Evolutionary conservation across 92 coral and sea anemone genomes (phyloP).

Genomic region (Epizoanthus scotinus): DNA sequence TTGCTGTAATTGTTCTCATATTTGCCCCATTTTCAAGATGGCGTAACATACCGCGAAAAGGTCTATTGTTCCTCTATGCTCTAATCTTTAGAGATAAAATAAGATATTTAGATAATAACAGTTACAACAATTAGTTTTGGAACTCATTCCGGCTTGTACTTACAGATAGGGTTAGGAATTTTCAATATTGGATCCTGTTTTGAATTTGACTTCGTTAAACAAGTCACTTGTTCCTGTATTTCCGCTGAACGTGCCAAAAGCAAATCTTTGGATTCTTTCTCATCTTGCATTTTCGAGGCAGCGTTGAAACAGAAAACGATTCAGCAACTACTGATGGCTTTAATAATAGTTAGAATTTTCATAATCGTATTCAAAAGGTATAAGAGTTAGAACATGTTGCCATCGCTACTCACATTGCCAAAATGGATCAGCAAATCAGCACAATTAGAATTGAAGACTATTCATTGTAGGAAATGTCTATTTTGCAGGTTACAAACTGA

Average conservation of each 20-base stretch:
- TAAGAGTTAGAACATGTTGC: not conserved
- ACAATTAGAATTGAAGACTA: too few species aligned
- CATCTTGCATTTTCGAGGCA: conserved; percentile 25
- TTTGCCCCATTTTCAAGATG: too few species aligned
- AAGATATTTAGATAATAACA: too few species aligned
- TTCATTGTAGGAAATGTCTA: too few species aligned
- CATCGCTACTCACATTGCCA: not conserved
- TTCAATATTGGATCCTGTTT: conserved; percentile 3
- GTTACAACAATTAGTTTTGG: too few species aligned
- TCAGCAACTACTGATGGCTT: not conserved
- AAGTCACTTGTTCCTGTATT: not conserved
- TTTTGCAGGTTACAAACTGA: not conserved
- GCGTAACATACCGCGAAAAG: too few species aligned
- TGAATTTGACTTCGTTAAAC: not conserved
- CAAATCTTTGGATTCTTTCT: not conserved
- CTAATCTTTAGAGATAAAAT: too few species aligned
- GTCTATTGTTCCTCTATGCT: too few species aligned
- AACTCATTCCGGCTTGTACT: conserved; percentile 31
- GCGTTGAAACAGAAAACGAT: not conserved
- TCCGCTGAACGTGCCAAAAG: not conserved
- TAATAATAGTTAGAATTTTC: not conserved
- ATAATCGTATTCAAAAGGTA: conserved; percentile 1
- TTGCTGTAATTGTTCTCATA: too few species aligned
- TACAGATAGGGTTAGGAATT: not conserved
- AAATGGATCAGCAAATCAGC: too few species aligned